Base-by-base conservation (phyloP, 1,140 invertebrate genomes). In the Trichonephila clavipes region DNA sequence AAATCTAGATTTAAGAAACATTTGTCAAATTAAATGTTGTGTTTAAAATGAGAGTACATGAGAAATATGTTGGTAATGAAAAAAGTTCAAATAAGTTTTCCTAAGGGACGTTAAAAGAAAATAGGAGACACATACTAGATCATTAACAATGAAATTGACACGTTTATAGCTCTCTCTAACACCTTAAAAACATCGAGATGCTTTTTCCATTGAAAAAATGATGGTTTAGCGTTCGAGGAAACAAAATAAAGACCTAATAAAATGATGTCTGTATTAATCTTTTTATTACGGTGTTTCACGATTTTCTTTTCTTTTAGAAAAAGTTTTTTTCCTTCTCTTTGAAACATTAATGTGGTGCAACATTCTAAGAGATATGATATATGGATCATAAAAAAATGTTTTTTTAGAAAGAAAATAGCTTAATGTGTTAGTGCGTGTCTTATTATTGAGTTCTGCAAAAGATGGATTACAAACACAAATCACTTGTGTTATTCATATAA, bases 91-190 rank as follows among this genome's bases (percentile, higher is more conserved):
- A 77, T 77, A 77, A 77, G 72, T 34, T 77, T 34, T 77, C 72
- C 28, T 40, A 40, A 4, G 28, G 34, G 72, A 40, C 72, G 34
- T 40, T 77, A 77, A 40, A 5, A 34, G 34, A 19, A 40, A 77
- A 77, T 77, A 28, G 28, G 28, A 34, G 28, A 34, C 16, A 77
- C 12, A 34, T 40, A 77, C 72, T 77, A 34, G 12, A 77, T 77
- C 72, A 77, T 77, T 77, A 77, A 34, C 34, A 34, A 8, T 34
- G 18, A 77, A 77, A 77, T 77, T 77, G 72, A 40, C 72, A 77
- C 72, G 72, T 77, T 77, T 77, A 77, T 77, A 77, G 72, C 72
- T 34, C 34, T 77, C 24, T 77, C 24, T 12, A 77, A 77, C 72
- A 77, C 72, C 28, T 28, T 77, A 77, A 77, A 77, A 34, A 77